Evolutionary conservation across 2,797 vertebrate genomes (phyloP).

Genomic region (Urosaurus nigricauda): DNA sequence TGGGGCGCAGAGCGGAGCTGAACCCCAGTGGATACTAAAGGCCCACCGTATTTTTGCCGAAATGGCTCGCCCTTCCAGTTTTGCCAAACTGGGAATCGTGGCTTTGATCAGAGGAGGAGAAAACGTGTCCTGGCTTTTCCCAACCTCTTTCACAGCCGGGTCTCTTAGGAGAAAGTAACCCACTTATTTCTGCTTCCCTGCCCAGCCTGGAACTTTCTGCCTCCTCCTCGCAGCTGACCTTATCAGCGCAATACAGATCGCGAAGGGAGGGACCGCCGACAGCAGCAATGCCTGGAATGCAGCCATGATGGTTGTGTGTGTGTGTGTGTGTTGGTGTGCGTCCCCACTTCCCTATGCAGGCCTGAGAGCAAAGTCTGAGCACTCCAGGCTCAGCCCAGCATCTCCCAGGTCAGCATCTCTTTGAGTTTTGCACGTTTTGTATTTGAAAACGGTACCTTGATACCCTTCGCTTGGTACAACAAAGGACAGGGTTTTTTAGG

Average conservation of each 20-base stretch:
- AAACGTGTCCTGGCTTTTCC: background rate
- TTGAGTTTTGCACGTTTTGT: background rate
- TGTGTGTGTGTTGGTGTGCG: too few relatives aligned
- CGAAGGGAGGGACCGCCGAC: slow-evolving; percentile 21
- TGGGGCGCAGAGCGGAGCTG: too few relatives aligned
- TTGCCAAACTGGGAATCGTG: too few relatives aligned
- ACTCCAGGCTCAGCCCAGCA: slow-evolving; percentile 33
- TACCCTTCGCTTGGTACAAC: rapidly evolving
- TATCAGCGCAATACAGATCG: slow-evolving; percentile 62
- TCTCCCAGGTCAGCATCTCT: background rate
- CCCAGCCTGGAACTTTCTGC: slow-evolving; percentile 50
- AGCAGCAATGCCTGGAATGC: slow-evolving; percentile 35
- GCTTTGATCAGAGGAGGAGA: too few relatives aligned
- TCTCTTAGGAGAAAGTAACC: slow-evolving; percentile 17
- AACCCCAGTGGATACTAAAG: too few relatives aligned
- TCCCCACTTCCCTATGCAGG: background rate
- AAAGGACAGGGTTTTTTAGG: background rate
- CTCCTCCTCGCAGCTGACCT: background rate
- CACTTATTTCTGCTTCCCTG: slow-evolving; percentile 15
- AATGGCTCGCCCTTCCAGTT: too few relatives aligned
- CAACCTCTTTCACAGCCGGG: background rate
- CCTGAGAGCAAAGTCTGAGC: slow-evolving; percentile 24
- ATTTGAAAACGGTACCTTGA: rapidly evolving
- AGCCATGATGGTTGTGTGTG: background rate
- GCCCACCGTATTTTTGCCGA: too few relatives aligned